Base-by-base conservation (phyloP, 2,797 vertebrate species). In the Bryconaethiops microstoma region DNA sequence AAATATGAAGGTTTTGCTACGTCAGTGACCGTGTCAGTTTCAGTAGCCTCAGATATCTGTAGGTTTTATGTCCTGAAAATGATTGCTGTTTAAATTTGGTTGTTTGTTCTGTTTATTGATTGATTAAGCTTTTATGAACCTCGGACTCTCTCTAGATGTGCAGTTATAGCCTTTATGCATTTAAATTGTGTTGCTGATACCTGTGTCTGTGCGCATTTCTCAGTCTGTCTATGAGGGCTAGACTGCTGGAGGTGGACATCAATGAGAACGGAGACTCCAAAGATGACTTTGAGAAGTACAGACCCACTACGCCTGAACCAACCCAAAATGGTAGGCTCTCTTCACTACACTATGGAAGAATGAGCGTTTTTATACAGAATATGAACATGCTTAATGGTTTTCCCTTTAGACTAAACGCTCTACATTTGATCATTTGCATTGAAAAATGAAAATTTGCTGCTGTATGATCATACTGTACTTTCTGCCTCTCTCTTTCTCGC, bases 251-350 rank as follows among this genome's bases (percentile, higher is more conserved):
- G 7, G 87, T 92, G 1, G 92, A 95, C 91, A 94, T 93, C 86
- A 93, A 89, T 0, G 91, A 94, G 82, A 94, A 90, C 0, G 88
- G 91, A 64, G 88, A 91, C 35, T 88, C 89, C 76, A 92, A 87
- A 84, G 90, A 91, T 0, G 93, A 95, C 89, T 94, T 92, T 88
- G 94, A 94, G 87, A 92, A 91, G 84, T 94, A 94, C 91, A 82
- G 88, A 85, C 91, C 94, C 21, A 40, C 87, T 16, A 88, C 90
- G 0, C 90, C 90, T 0, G 89, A 87, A 76, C 87, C 85, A 35
- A 74, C 67, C 54, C 84, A 83, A 29, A 89, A 88, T 8, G 87
- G 88, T 90, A 86, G 1, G 0, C 7, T 69, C 52, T 73, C 0
- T 21, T 25, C 39, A n/a, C 19, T 17, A 16, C 13, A 39, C 1